Conservation (phyloP, 2,113 vertebrate species). For the Notarius lentiginosus region DNA sequence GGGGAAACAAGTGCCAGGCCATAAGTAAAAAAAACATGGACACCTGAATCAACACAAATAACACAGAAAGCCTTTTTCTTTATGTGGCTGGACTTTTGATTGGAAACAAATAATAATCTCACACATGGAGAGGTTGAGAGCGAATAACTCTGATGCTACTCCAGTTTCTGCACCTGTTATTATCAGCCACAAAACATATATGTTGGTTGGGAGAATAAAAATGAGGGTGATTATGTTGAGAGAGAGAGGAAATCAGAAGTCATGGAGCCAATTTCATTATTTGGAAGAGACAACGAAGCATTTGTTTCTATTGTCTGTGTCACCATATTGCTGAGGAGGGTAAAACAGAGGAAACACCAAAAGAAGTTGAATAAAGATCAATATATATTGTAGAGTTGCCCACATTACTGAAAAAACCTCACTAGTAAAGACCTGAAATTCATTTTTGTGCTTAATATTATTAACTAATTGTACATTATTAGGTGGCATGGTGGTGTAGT, state of each 20-base stretch:
- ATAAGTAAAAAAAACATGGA: no score
- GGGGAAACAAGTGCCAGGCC: no score
- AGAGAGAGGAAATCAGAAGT: neutral
- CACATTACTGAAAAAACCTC: no score
- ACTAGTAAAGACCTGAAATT: no score
- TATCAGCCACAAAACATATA: neutral
- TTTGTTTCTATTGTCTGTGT: slow-evolving; percentile 1
- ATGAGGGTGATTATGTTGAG: neutral
- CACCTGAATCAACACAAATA: no score
- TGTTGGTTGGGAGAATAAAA: neutral
- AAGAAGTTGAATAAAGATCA: neutral
- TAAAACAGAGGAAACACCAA: neutral
- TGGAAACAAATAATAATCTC: no score
- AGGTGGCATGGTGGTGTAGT: no score
- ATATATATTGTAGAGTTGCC: no score
- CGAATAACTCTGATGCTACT: neutral
- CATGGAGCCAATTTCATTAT: neutral
- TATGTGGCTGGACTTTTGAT: no score
- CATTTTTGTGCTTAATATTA: no score
- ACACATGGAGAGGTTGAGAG: slow-evolving; percentile 2
- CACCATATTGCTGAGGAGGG: neutral
- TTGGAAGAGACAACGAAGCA: neutral
- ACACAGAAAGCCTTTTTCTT: no score
- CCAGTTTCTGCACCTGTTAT: neutral
- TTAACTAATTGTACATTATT: no score